phyloP scores from a whole-genome alignment of 2,888 invertebrate genomes.

The Eupeodes luniger region DNA sequence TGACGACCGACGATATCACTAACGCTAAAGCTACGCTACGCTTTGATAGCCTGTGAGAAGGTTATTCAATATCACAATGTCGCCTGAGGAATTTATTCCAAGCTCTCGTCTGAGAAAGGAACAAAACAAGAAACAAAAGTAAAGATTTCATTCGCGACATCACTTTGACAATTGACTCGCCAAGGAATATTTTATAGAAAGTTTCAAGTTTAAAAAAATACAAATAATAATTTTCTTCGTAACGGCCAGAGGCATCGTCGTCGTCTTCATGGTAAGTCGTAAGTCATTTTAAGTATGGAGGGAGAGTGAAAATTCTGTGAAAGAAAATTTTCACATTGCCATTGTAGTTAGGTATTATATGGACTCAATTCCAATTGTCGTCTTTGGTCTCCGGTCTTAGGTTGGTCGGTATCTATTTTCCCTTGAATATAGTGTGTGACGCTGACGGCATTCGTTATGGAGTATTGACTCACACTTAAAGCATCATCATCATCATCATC shows the following conservation, averaged over 20 bases:
- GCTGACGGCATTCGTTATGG: constrained; percentile 44
- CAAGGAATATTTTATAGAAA: constrained; percentile 53
- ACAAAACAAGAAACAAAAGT: not conserved
- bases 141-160: constrained; percentile 7
- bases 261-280: no score
- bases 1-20: not conserved
- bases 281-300: no score
- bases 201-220: constrained; percentile 44
- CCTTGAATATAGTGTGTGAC: constrained; percentile 29
- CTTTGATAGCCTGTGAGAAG: constrained; percentile 50
- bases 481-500: no score
- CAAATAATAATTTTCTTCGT: constrained; percentile 8
- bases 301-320: constrained; percentile 24
- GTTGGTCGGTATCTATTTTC: constrained; percentile 6
- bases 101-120: constrained; percentile 27
- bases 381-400: no score
- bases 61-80: constrained; percentile 60
- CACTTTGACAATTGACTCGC: constrained; percentile 38
- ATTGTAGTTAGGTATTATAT: constrained; percentile 24
- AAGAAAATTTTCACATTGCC: constrained; percentile 54
- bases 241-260: not conserved
- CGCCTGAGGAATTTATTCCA: constrained; percentile 32
- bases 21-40: not conserved
- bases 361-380: constrained; percentile 4
- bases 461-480: constrained; percentile 58